Evolutionary conservation across 2,888 invertebrate genomes (phyloP).

Genomic region (Muschampia plurimacula): DNA sequence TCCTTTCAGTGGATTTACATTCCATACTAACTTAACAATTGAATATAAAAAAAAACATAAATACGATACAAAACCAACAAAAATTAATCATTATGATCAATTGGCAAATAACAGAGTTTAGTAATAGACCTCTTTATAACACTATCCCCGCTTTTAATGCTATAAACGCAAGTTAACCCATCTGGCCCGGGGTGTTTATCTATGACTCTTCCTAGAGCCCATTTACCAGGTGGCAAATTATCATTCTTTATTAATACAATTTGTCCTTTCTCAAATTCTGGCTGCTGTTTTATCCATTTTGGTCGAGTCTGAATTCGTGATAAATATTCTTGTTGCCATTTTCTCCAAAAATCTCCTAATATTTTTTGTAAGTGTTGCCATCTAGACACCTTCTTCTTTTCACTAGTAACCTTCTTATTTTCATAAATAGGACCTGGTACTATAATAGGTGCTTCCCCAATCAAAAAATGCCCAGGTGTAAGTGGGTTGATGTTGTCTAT

Average conservation of each 20-base stretch:
- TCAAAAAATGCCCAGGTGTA: conserved; percentile 5
- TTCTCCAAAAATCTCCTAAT: not conserved
- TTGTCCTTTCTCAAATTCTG: not conserved
- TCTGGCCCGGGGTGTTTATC: conserved; percentile 2
- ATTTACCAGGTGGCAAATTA: conserved; percentile 3
- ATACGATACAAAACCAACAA: not conserved
- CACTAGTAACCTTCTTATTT: not conserved
- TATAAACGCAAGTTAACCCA: not conserved
- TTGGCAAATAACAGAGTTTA: not conserved
- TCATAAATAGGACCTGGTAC: not conserved
- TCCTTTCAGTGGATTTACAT: not conserved
- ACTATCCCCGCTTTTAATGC: not conserved
- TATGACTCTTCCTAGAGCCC: not conserved
- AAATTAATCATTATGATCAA: not conserved
- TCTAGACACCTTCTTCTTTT: too few relatives aligned
- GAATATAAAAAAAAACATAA: not conserved
- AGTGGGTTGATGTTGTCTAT: not conserved
- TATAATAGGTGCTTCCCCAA: not conserved
- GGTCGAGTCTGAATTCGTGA: not conserved
- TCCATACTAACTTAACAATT: not conserved
- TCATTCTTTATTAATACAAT: not conserved
- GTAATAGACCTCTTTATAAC: not conserved
- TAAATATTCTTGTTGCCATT: not conserved
- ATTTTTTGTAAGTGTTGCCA: not conserved
- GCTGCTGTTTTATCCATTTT: not conserved